A percentile compares a stretch with the other conserved stretches of the same genome.
These are phyloP conservation scores for Tipula vernalis DNA, from an alignment of 2,888 invertebrate species.

Conservation along the genomic window DNA sequence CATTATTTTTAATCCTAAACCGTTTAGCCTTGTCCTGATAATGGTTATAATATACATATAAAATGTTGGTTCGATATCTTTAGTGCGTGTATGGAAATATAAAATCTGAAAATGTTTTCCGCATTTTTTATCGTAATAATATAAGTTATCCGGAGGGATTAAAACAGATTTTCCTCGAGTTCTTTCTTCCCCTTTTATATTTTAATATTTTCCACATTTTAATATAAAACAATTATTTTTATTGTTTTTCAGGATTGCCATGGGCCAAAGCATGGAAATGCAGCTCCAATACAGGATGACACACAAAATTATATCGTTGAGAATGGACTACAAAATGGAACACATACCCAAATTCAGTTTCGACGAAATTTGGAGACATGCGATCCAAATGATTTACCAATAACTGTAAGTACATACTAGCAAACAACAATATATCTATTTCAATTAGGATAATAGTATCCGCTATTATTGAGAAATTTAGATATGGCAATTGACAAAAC, in stretches of 20 bases:
- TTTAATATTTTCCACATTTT: slow-evolving; percentile 5
- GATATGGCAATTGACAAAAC: too few species aligned
- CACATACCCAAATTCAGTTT: slow-evolving; percentile 72
- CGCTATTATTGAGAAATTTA: too few species aligned
- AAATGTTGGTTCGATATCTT: background rate
- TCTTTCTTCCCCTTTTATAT: background rate
- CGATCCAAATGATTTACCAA: slow-evolving; percentile 57
- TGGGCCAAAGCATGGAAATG: slow-evolving; percentile 47
- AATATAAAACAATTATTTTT: slow-evolving; percentile 14
- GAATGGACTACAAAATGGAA: slow-evolving; percentile 64
- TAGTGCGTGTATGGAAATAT: background rate
- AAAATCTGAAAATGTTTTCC: background rate
- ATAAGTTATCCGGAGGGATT: background rate
- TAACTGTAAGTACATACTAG: slow-evolving; percentile 43
- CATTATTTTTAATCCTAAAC: background rate
- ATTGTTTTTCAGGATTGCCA: slow-evolving; percentile 61
- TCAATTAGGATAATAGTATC: too few species aligned
- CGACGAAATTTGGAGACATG: slow-evolving; percentile 70
- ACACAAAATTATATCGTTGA: slow-evolving; percentile 73
- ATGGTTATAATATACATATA: background rate
- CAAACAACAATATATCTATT: too few species aligned
- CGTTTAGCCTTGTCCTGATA: background rate
- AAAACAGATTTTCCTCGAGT: background rate
- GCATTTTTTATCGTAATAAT: background rate
- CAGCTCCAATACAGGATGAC: slow-evolving; percentile 59